Conservation (phyloP, 2,797 vertebrate genomes). For the Clamator glandarius region DNA sequence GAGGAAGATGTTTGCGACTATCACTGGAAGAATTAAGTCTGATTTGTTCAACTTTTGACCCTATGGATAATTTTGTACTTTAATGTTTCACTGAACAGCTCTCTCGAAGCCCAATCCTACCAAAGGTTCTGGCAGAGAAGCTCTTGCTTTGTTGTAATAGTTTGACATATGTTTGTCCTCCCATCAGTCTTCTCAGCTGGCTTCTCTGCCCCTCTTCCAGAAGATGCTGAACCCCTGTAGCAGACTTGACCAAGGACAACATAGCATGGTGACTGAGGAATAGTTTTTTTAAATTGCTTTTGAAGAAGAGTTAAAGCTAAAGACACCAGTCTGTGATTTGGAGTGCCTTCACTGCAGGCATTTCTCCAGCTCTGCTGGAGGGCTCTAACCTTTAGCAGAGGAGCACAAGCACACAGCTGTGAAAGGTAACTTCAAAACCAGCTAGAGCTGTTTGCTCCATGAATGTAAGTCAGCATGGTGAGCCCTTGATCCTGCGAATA, state of each 20-base stretch:
- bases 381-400: not conserved
- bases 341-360: not conserved
- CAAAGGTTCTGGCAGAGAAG: not conserved
- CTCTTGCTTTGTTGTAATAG: not conserved
- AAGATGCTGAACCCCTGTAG: not conserved
- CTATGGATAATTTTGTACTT: not conserved
- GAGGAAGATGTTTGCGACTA: not conserved
- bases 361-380: constrained; percentile 17
- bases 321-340: not conserved
- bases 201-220: not conserved
- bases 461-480: not conserved
- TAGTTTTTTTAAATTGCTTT: not conserved
- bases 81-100: not conserved
- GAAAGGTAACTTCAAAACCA: constrained; percentile 35
- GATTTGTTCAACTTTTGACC: constrained; percentile 7
- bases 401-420: constrained; percentile 29
- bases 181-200: not conserved
- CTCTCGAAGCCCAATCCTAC: not conserved
- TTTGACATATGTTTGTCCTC: not conserved
- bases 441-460: not conserved
- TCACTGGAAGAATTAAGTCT: not conserved
- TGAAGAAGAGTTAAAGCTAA: not conserved
- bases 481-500: constrained; percentile 21
- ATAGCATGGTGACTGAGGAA: accelerated
- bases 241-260: not conserved